Conservation (phyloP, 2,888 invertebrate species). For the Agrochola macilenta region DNA sequence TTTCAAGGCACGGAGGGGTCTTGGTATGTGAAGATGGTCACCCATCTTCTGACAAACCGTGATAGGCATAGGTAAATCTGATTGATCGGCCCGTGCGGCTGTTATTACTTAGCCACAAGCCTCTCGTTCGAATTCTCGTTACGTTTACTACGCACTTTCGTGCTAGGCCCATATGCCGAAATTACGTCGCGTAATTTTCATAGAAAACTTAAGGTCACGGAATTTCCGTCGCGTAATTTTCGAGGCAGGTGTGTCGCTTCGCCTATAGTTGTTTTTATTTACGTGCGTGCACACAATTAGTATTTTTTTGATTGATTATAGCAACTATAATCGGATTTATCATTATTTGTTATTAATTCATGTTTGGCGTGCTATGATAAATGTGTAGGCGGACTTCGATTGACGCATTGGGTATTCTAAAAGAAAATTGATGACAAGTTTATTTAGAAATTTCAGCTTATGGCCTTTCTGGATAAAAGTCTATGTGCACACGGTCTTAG, state of each 20-base stretch:
- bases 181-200: neutral
- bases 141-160: neutral
- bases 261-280: neutral
- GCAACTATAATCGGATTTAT: no score
- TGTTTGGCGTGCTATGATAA: neutral
- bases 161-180: neutral
- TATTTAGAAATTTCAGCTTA: neutral
- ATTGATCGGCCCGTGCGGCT: no score
- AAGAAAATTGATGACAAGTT: neutral
- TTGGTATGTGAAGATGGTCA: no score
- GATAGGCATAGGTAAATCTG: no score
- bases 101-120: no score
- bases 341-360: neutral
- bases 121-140: neutral
- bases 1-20: no score
- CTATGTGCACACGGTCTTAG: no score
- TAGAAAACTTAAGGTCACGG: neutral
- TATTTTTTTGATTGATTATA: neutral
- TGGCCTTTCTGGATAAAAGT: neutral
- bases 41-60: no score
- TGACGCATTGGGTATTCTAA: neutral
- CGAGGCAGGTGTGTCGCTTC: neutral
- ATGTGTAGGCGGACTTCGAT: neutral
- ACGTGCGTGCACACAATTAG: neutral
- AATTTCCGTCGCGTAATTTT: neutral